Percentiles rank a stretch among this genome's conserved stretches.
Conservation (phyloP, 2,113 vertebrate genomes). For the Sigmodon hispidus region DNA sequence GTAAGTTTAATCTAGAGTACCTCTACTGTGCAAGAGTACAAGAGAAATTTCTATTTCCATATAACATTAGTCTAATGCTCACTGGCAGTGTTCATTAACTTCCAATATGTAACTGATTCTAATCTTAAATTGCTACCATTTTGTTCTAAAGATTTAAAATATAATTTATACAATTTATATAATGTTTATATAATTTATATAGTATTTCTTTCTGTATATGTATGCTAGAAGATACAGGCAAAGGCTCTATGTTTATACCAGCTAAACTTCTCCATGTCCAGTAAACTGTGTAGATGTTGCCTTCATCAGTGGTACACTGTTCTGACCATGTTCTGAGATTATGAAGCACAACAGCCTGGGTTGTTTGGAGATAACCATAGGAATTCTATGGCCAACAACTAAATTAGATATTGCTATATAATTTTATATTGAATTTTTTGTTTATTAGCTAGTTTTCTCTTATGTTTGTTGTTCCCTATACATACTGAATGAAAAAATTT, state of each 20-base stretch:
- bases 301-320: no score
- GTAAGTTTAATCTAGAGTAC: neutral
- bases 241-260: neutral
- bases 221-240: neutral
- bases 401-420: neutral
- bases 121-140: neutral
- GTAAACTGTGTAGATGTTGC: neutral
- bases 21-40: neutral
- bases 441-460: neutral
- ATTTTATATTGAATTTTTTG: neutral
- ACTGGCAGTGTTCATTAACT: neutral
- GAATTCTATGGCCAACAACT: no score
- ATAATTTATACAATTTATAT: no score
- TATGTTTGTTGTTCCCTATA: neutral
- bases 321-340: no score
- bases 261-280: neutral
- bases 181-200: no score
- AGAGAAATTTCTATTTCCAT: neutral
- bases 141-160: neutral
- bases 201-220: neutral
- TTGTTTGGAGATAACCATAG: no score
- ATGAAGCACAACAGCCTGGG: no score
- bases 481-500: neutral
- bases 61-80: neutral
- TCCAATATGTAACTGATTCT: neutral